Evolutionary conservation across 2,888 invertebrate genomes (phyloP).

Genomic region (Smittia sp.): DNA sequence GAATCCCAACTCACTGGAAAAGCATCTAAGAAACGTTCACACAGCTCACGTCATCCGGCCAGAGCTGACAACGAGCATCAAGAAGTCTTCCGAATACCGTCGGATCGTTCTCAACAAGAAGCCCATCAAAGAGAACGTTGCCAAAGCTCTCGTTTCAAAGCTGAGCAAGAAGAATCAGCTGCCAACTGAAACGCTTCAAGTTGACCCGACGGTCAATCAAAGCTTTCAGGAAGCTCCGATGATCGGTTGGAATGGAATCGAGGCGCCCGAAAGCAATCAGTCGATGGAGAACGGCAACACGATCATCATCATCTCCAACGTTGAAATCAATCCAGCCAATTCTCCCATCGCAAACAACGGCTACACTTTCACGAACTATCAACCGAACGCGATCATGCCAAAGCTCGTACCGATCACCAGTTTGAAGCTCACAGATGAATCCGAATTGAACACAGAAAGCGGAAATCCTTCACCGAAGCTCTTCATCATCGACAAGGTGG

Average conservation of each 20-base stretch:
- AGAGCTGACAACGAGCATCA: slow-evolving; percentile 37
- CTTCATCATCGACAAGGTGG: slow-evolving; percentile 38
- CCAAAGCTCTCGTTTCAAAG: slow-evolving; percentile 43
- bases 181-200: not conserved
- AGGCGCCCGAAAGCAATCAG: not conserved
- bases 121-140: slow-evolving; percentile 42
- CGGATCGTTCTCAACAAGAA: slow-evolving; percentile 39
- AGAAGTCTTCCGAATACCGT: slow-evolving; percentile 40
- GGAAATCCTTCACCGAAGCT: slow-evolving; percentile 33
- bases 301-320: slow-evolving; percentile 38
- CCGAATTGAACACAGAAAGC: not conserved
- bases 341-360: slow-evolving; percentile 19
- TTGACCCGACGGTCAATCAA: not conserved
- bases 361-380: slow-evolving; percentile 35
- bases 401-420: slow-evolving; percentile 23
- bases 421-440: not conserved
- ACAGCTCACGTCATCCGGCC: slow-evolving; percentile 37
- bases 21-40: slow-evolving; percentile 42
- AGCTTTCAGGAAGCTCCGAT: not conserved
- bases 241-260: not conserved
- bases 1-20: slow-evolving; percentile 48
- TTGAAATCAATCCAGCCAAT: slow-evolving; percentile 35
- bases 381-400: slow-evolving; percentile 16
- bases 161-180: slow-evolving; percentile 42
- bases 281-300: slow-evolving; percentile 30